A percentile compares a stretch with the other conserved stretches of the same genome.
Conservation (phyloP, 1,140 invertebrate genomes). For the Lineus longissimus region DNA sequence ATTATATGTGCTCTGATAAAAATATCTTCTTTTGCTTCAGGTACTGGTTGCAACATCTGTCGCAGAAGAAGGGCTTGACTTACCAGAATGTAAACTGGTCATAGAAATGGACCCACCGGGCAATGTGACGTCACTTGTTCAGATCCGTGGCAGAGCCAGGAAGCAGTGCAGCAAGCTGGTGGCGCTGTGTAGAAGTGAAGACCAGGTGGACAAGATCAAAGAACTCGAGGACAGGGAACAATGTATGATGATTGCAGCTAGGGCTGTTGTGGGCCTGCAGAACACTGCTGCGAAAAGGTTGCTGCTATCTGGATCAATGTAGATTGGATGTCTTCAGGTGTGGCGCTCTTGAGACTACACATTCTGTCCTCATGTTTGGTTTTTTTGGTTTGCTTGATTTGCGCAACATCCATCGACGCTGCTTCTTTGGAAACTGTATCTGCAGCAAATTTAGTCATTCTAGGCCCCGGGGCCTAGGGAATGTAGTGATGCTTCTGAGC, state of each 20-base stretch:
- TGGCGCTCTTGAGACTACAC: too few relatives aligned
- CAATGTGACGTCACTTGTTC: constrained; percentile 41
- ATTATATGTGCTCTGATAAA: too few relatives aligned
- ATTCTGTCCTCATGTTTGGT: too few relatives aligned
- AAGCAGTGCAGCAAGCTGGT: constrained; percentile 43
- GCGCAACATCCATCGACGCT: too few relatives aligned
- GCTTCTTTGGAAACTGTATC: too few relatives aligned
- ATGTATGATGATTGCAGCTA: constrained; percentile 38
- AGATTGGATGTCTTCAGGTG: too few relatives aligned
- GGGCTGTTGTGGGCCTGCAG: not conserved
- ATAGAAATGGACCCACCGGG: constrained; percentile 44
- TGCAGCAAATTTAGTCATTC: too few relatives aligned
- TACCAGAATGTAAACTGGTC: constrained; percentile 45
- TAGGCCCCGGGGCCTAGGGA: too few relatives aligned
- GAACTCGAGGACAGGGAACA: constrained; percentile 32
- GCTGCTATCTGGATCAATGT: too few relatives aligned
- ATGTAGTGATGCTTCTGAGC: too few relatives aligned
- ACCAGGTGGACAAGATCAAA: constrained; percentile 33
- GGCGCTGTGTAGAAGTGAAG: constrained; percentile 33
- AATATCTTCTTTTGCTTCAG: constrained; percentile 15
- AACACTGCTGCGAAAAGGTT: too few relatives aligned
- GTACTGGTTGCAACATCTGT: constrained; percentile 47
- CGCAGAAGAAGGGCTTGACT: constrained; percentile 47
- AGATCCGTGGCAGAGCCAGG: constrained; percentile 45
- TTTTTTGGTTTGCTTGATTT: too few relatives aligned